Evolutionary conservation across 1,140 invertebrate genomes (phyloP).

Genomic region (Drosophila parvula): DNA sequence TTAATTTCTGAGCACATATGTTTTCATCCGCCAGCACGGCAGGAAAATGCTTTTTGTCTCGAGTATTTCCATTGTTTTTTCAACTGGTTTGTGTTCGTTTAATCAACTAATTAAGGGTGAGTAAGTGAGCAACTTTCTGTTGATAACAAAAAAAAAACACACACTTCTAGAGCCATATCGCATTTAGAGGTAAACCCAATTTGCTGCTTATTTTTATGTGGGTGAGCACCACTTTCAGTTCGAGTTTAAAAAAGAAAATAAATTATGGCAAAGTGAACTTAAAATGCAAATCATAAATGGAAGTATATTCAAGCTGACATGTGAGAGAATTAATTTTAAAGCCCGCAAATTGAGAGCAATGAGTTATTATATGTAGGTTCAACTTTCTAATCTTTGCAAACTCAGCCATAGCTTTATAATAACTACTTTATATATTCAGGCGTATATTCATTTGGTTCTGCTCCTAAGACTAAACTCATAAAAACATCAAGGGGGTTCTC

Average conservation of each 20-base stretch:
- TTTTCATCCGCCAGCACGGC: slow-evolving; percentile 16
- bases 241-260: slow-evolving; percentile 11
- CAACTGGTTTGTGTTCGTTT: slow-evolving; percentile 36
- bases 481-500: too few relatives aligned
- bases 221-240: slow-evolving; percentile 38
- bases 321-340: slow-evolving; percentile 8
- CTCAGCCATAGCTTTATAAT: too few relatives aligned
- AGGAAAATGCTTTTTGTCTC: slow-evolving; percentile 16
- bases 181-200: slow-evolving; percentile 25
- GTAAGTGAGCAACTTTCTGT: slow-evolving; percentile 29
- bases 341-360: slow-evolving; percentile 14
- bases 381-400: slow-evolving; percentile 29
- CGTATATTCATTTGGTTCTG: too few relatives aligned
- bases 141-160: slow-evolving; percentile 24
- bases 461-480: too few relatives aligned
- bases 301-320: slow-evolving; percentile 17
- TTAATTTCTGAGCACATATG: slow-evolving; percentile 17
- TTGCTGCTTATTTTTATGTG: slow-evolving; percentile 20
- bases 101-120: slow-evolving; percentile 45
- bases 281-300: slow-evolving; percentile 27
- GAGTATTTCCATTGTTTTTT: slow-evolving; percentile 33
- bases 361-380: background rate
- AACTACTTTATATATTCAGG: too few relatives aligned
- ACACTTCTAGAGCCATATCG: slow-evolving; percentile 8
- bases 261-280: slow-evolving; percentile 9